A percentile compares a stretch with the other conserved stretches of the same genome.
phyloP scores from a whole-genome alignment of 2,113 vertebrate genomes.

The Probosciger aterrimus region DNA sequence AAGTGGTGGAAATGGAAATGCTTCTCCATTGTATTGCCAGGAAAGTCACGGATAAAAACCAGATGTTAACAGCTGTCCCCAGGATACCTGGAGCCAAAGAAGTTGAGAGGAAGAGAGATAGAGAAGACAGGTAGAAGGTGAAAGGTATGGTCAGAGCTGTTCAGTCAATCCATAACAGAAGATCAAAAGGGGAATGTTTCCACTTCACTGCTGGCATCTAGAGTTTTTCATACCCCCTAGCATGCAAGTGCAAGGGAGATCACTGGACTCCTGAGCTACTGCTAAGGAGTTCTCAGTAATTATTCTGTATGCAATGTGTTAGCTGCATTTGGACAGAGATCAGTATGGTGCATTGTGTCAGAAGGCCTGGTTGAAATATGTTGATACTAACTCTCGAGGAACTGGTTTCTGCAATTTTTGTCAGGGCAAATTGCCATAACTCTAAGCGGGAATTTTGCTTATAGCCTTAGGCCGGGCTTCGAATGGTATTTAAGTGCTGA shows the following conservation, averaged over 20 bases:
- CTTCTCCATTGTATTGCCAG: not conserved
- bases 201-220: not conserved
- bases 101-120: not conserved
- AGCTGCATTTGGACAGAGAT: not conserved
- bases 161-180: not conserved
- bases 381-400: not conserved
- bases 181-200: not conserved
- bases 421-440: not conserved
- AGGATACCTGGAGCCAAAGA: not conserved
- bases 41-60: not conserved
- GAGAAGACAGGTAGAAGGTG: not conserved
- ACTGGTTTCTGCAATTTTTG: constrained; percentile 1
- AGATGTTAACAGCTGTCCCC: not conserved
- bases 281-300: not conserved
- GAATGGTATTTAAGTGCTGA: not conserved
- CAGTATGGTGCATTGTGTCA: not conserved
- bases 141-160: not conserved
- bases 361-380: not conserved
- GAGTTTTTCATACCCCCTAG: not conserved
- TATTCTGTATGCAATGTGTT: not conserved
- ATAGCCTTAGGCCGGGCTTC: not conserved
- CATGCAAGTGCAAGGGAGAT: not conserved
- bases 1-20: not conserved
- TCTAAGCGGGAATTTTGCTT: not conserved
- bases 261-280: not conserved